phyloP scores from a whole-genome alignment of 2,113 vertebrate species.

The Arenaria interpres region DNA sequence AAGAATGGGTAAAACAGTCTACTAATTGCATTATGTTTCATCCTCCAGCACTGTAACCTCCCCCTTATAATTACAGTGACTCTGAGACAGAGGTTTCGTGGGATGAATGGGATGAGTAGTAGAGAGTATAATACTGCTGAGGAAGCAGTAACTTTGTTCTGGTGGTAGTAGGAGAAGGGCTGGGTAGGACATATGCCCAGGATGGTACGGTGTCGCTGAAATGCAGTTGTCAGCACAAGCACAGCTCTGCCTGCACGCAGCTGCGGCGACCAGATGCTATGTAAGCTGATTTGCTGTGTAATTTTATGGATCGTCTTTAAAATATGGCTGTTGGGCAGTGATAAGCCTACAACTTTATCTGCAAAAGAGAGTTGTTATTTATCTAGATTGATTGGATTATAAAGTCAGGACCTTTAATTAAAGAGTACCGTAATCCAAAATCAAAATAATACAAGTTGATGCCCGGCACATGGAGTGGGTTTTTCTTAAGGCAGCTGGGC shows the following conservation, averaged over 20 bases:
- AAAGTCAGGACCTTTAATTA: slow-evolving; percentile 34
- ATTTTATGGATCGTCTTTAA: slow-evolving; percentile 8
- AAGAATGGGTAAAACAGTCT: neutral
- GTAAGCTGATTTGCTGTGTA: slow-evolving; percentile 3
- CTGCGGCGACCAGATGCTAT: neutral
- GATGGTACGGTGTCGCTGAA: neutral
- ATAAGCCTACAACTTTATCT: slow-evolving; percentile 24
- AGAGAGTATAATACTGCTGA: neutral
- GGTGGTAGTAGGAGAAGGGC: neutral
- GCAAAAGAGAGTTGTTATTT: slow-evolving; percentile 23
- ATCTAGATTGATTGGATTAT: slow-evolving; percentile 44
- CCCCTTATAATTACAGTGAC: neutral
- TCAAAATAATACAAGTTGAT: neutral
- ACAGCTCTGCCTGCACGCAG: neutral
- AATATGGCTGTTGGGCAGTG: slow-evolving; percentile 1
- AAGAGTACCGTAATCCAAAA: neutral
- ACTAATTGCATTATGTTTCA: neutral
- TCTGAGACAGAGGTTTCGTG: neutral
- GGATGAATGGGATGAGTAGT: neutral
- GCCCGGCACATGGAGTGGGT: neutral
- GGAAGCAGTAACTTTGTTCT: neutral
- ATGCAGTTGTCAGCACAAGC: neutral
- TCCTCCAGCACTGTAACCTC: neutral
- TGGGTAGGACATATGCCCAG: neutral
- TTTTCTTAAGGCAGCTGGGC: neutral